These are phyloP conservation scores for Torymus tubicola DNA, from an alignment of 2,888 invertebrate species.

Conservation along the genomic window DNA sequence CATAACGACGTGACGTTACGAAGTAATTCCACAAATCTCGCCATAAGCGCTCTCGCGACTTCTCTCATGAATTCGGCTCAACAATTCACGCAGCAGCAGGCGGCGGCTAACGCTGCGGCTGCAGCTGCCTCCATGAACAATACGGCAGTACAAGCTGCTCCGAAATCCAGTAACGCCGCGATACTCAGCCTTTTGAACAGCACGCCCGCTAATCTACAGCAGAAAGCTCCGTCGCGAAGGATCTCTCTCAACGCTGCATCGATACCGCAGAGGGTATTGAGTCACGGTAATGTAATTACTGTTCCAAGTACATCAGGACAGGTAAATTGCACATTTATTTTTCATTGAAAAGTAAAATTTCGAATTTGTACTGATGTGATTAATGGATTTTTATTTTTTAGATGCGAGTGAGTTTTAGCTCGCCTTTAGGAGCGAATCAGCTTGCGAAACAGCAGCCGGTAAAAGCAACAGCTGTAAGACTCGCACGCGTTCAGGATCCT, in stretches of 20 bases:
- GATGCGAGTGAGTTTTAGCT: conserved; percentile 73
- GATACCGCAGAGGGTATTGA: conserved; percentile 71
- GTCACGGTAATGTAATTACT: conserved; percentile 74
- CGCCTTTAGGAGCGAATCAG: conserved; percentile 72
- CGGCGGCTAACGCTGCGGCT: conserved; percentile 70
- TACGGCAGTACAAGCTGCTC: conserved; percentile 69
- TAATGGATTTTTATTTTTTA: conserved; percentile 54
- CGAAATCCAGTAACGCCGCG: conserved; percentile 82
- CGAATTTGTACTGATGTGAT: conserved; percentile 16
- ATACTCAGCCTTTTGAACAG: conserved; percentile 88
- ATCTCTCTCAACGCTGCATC: conserved; percentile 73
- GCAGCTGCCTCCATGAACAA: conserved; percentile 71
- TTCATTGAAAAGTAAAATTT: not conserved
- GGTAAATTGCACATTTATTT: conserved; percentile 49
- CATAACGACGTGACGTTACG: conserved; percentile 78
- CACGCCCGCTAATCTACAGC: conserved; percentile 81
- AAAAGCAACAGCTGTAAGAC: conserved; percentile 76
- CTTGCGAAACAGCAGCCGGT: conserved; percentile 75
- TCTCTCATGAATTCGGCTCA: conserved; percentile 90
- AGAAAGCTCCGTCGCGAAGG: conserved; percentile 72
- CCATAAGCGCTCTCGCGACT: conserved; percentile 87
- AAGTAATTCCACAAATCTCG: conserved; percentile 80
- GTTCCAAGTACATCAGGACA: conserved; percentile 74
- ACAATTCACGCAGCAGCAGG: conserved; percentile 87
- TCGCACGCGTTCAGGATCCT: conserved; percentile 76